phyloP scores from a whole-genome alignment of 2,113 vertebrate species.

The Grammomys dolichurus region DNA sequence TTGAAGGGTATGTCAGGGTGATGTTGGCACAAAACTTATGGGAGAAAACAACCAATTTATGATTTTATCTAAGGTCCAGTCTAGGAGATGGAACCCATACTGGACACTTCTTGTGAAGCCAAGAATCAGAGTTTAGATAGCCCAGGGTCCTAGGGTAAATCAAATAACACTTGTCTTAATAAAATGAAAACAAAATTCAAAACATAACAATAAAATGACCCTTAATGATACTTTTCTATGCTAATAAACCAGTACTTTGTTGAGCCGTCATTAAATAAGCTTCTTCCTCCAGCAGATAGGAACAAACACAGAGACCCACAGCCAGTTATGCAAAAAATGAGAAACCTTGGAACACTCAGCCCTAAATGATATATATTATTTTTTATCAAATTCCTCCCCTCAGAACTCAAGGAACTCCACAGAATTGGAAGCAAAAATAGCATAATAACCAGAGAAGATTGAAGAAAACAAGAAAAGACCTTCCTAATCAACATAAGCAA shows the following conservation, averaged over 20 bases:
- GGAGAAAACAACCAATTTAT: not conserved
- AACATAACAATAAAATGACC: not conserved
- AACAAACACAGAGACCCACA: not conserved
- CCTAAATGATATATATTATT: not conserved
- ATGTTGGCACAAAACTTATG: not conserved
- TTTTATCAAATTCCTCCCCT: not conserved
- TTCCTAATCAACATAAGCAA: not conserved
- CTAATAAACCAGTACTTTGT: not conserved
- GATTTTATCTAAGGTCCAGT: not conserved
- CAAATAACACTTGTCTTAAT: not conserved
- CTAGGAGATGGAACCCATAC: no score
- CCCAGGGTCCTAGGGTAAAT: not conserved
- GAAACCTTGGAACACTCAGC: not conserved
- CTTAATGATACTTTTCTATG: not conserved
- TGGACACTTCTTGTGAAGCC: not conserved
- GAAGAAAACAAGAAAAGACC: not conserved
- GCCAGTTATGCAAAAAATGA: not conserved
- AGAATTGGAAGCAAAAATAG: no score
- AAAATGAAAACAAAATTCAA: not conserved
- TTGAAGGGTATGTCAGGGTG: not conserved
- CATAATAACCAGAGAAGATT: not conserved
- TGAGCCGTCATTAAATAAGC: not conserved
- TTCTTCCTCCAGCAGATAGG: not conserved
- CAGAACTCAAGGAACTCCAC: not conserved
- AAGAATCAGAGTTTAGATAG: not conserved